Evolutionary conservation across 2,113 vertebrate species (phyloP).

Genomic region (Porphyrio hochstetteri): DNA sequence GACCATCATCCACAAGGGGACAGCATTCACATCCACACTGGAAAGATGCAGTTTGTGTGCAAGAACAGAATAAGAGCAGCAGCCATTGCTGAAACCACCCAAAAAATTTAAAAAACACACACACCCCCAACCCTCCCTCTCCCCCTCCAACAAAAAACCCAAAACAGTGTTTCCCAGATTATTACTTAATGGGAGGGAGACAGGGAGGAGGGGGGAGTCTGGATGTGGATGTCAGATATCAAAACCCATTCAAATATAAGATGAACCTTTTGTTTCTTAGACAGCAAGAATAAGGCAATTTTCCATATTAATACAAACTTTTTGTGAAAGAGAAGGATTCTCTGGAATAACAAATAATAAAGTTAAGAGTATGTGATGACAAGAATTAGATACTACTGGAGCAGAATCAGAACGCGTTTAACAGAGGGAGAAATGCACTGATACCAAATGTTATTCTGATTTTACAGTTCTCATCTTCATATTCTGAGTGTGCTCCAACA

Average conservation of each 20-base stretch:
- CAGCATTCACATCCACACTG: slow-evolving; percentile 42
- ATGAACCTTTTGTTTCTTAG: not conserved
- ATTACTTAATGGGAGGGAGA: not conserved
- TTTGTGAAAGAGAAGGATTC: not conserved
- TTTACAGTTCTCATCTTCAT: not conserved
- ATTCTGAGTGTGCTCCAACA: not conserved
- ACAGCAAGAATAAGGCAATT: not conserved
- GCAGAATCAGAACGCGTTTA: not conserved
- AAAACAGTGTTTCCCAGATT: not conserved
- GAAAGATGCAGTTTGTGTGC: not conserved
- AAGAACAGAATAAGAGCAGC: not conserved
- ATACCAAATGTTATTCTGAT: not conserved
- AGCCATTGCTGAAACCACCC: slow-evolving; percentile 11
- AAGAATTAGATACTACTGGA: not conserved
- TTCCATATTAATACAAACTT: not conserved
- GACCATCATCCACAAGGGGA: slow-evolving; percentile 52
- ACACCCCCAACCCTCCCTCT: too few species aligned
- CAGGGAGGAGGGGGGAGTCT: not conserved
- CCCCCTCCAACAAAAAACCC: too few species aligned
- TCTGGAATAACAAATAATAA: not conserved
- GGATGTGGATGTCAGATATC: not conserved
- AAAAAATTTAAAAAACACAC: not conserved
- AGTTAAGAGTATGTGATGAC: not conserved
- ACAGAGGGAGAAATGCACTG: not conserved
- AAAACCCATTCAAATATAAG: not conserved